Evolutionary conservation across 2,113 vertebrate genomes (phyloP).

Genomic region (Xiphophorus maculatus): DNA sequence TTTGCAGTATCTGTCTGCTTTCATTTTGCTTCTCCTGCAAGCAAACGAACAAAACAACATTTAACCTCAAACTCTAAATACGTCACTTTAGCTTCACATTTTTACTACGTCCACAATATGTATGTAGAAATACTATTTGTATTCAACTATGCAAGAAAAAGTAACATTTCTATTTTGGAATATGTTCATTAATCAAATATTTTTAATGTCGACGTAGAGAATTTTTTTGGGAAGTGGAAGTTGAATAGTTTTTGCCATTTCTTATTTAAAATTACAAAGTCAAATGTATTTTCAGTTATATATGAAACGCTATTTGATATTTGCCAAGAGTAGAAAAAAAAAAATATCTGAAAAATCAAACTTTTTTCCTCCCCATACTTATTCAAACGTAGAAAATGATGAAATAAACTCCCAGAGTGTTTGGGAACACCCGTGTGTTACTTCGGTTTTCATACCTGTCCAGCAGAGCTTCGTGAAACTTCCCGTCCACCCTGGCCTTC

Average conservation of each 20-base stretch:
- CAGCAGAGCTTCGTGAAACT: conserved; percentile 92
- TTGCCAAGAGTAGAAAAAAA: too few relatives aligned
- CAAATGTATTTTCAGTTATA: too few relatives aligned
- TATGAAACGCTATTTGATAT: too few relatives aligned
- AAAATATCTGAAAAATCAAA: too few relatives aligned
- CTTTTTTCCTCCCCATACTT: too few relatives aligned
- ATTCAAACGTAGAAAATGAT: background rate
- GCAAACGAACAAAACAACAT: conserved; percentile 23
- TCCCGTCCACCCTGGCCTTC: conserved; percentile 91
- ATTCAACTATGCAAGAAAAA: background rate
- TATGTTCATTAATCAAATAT: background rate
- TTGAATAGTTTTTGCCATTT: too few relatives aligned
- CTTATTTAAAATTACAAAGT: too few relatives aligned
- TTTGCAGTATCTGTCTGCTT: conserved; percentile 98
- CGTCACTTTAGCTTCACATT: background rate
- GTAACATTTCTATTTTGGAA: too few relatives aligned
- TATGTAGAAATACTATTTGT: background rate
- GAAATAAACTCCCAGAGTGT: background rate
- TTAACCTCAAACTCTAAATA: background rate
- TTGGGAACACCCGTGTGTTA: background rate
- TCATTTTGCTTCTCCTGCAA: conserved; percentile 94
- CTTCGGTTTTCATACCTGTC: conserved; percentile 85
- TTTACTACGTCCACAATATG: background rate
- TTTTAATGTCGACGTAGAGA: background rate
- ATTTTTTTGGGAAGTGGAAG: background rate